Evolutionary conservation across 1,140 invertebrate genomes (phyloP).

Genomic region (Yoshiicerus persimilis): DNA sequence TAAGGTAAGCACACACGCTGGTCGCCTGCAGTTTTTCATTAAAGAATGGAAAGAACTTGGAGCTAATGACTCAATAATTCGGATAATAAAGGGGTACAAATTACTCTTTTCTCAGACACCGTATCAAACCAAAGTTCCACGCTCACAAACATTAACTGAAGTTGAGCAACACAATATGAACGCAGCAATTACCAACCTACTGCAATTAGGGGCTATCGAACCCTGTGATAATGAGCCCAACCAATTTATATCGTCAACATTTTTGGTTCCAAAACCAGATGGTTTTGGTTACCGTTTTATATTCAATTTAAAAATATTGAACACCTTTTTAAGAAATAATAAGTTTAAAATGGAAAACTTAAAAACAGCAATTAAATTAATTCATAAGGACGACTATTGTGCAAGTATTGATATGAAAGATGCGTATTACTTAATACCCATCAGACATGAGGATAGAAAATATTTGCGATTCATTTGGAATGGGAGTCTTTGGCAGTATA

Average conservation of each 20-base stretch:
- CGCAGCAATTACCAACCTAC: background rate
- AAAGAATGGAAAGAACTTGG: background rate
- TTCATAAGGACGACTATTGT: no score
- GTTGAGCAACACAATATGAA: background rate
- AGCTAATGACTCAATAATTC: background rate
- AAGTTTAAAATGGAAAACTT: conserved; percentile 43
- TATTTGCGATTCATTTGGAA: conserved; percentile 38
- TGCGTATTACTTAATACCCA: conserved; percentile 36
- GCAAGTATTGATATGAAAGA: no score
- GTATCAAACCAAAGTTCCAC: background rate
- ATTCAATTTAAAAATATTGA: conserved; percentile 36
- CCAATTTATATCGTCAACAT: conserved; percentile 27
- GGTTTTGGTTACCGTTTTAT: conserved; percentile 8
- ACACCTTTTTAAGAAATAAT: conserved; percentile 13
- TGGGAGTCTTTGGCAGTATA: conserved; percentile 11
- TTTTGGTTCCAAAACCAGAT: conserved; percentile 20
- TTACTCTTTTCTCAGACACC: background rate
- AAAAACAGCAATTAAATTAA: background rate
- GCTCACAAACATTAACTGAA: background rate
- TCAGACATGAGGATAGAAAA: conserved; percentile 24
- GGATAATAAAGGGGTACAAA: background rate
- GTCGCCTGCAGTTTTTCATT: background rate
- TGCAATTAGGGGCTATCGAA: background rate
- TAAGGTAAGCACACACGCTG: background rate
- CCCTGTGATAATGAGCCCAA: background rate